phyloP scores from a whole-genome alignment of 2,888 invertebrate genomes.

The Dilophus febrilis region DNA sequence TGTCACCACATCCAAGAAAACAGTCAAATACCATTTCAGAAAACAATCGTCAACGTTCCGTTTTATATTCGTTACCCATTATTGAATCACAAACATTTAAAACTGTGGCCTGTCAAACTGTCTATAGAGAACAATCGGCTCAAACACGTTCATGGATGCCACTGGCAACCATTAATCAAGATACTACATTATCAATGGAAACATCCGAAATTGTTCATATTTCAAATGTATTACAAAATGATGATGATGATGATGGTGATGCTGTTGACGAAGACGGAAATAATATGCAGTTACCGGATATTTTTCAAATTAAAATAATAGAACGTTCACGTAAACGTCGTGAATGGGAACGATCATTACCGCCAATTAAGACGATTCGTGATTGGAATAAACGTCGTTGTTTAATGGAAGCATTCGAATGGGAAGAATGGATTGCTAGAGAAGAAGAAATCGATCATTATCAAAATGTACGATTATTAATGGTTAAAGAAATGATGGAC shows the following conservation, averaged over 20 bases:
- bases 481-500: conserved; percentile 37
- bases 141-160: conserved; percentile 69
- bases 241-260: conserved; percentile 21
- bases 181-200: conserved; percentile 13
- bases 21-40: no score
- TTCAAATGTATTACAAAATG: conserved; percentile 18
- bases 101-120: conserved; percentile 15
- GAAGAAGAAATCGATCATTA: conserved; percentile 63
- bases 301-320: conserved; percentile 35
- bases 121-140: conserved; percentile 47
- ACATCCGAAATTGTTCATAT: conserved; percentile 22
- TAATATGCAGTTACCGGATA: conserved; percentile 18
- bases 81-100: conserved; percentile 20
- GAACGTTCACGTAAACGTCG: conserved; percentile 49
- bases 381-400: conserved; percentile 41
- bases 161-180: conserved; percentile 12
- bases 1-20: conserved; percentile 17
- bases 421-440: conserved; percentile 66
- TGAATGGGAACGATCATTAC: conserved; percentile 42
- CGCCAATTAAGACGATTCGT: conserved; percentile 33
- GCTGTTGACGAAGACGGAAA: conserved; percentile 17
- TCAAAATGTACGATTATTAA: conserved; percentile 45
- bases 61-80: no score
- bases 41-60: no score
- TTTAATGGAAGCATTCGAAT: conserved; percentile 64